Evolutionary conservation across 64 coral and sea anemone species (phyloP), one percentile per base, ranked within the genome.

Genomic region (Dendrophyllia cribrosa): DNA sequence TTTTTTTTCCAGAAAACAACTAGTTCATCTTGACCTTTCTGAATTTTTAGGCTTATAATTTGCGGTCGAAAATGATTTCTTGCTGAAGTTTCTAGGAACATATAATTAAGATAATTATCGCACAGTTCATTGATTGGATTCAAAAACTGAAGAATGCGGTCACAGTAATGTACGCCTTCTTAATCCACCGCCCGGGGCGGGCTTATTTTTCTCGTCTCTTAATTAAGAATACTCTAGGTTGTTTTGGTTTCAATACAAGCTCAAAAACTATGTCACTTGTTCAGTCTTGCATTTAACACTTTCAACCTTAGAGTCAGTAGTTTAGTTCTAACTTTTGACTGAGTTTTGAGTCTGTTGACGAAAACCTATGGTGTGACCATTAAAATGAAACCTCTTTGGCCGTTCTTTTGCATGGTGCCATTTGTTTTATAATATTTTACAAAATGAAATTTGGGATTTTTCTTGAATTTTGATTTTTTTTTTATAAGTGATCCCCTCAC

Each of bases 51-150:
- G 8, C n/a, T 24, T 24, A 5, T 8, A 26, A 24, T 16, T 45
- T 73, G 70, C 43, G 70, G 70, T 73, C 44, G 44, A 73, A 73
- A 45, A 13, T 3, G 34, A 4, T 44, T 73, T 43, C 44, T 60
- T 80, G 22, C 77, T 62, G 77, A 80, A 80, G 58, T 22, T 80
- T 80, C 77, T 80, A 62, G 77, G 77, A 51, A 51, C 10, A 45
- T 48, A 19, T 20, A 51, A 10, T 49, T 6, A 20, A 50, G 44
- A 75, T 64, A 77, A 55, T 77, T 17, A 56, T 68, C 20, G 1
- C 14, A 67, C 61, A 67, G 61, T 12, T 7, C 62, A 68, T 45
- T 21, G 43, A 51, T 7, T 50, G 12, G 8, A 43, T 80, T 66
- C 25, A 17, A 83, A 47, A 48, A 23, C 2, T 34, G 6, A 79